These are phyloP conservation scores for Novumbra hubbsi DNA, from an alignment of 2,797 vertebrate genomes.

Conservation along the genomic window DNA sequence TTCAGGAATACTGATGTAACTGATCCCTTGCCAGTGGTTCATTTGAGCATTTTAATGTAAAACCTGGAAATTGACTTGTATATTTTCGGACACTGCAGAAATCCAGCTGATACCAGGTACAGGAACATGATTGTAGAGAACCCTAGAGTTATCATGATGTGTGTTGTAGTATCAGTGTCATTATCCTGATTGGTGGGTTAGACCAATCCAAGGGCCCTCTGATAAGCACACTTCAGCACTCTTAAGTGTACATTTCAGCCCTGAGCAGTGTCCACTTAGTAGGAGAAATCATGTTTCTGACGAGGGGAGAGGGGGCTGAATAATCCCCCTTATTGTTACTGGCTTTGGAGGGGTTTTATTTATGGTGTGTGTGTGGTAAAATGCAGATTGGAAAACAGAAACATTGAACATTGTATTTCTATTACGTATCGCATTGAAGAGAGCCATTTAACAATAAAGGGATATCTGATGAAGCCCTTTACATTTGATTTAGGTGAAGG, in stretches of 20 bases:
- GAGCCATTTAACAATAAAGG: too few relatives aligned
- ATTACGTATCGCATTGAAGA: too few relatives aligned
- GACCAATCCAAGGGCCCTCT: neutral
- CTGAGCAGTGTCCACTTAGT: neutral
- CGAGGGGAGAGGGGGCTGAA: neutral
- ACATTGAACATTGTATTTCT: too few relatives aligned
- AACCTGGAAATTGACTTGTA: neutral
- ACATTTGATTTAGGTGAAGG: too few relatives aligned
- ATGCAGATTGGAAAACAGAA: too few relatives aligned
- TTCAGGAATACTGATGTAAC: neutral
- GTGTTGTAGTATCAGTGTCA: neutral
- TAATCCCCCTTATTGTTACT: neutral
- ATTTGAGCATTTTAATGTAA: neutral
- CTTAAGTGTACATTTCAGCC: neutral
- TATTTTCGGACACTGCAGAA: neutral
- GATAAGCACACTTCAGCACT: neutral
- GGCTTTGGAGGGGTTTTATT: too few relatives aligned
- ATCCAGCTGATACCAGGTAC: neutral
- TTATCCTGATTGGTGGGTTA: neutral
- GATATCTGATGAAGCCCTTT: too few relatives aligned
- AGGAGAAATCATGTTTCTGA: neutral
- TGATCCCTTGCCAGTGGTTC: neutral
- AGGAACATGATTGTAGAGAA: neutral
- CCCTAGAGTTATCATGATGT: neutral
- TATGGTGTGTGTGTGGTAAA: too few relatives aligned